Percentiles rank a stretch among this genome's conserved stretches.
Conservation (phyloP, 2,797 vertebrate genomes). For the Pipistrellus pygmaeus region DNA sequence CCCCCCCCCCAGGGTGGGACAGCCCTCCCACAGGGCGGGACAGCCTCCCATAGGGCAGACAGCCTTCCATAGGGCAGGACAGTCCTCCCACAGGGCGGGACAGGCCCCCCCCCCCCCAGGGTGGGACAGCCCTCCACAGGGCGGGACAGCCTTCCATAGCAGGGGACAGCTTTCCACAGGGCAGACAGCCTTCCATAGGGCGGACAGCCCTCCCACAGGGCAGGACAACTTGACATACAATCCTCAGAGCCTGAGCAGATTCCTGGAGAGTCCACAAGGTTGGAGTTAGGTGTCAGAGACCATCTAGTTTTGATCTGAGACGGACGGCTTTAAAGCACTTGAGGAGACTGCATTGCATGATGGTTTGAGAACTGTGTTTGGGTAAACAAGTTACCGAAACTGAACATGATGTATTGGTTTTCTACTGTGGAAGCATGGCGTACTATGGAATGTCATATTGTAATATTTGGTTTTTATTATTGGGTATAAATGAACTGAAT, state of each 20-base stretch:
- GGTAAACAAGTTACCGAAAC: constrained; percentile 78
- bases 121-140: too few species aligned
- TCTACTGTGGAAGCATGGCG: constrained; percentile 67
- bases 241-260: constrained; percentile 60
- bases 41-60: too few species aligned
- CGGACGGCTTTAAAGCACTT: constrained; percentile 71
- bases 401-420: constrained; percentile 62
- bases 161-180: too few species aligned
- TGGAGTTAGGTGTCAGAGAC: constrained; percentile 64
- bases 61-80: too few species aligned
- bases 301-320: constrained; percentile 73
- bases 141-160: too few species aligned
- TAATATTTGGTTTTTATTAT: constrained; percentile 75
- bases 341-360: constrained; percentile 84
- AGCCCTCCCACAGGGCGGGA: too few species aligned
- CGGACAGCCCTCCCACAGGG: too few species aligned
- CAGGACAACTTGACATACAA: constrained; percentile 81
- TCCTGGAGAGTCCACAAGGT: constrained; percentile 26
- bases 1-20: too few species aligned
- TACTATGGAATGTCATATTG: constrained; percentile 57
- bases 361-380: constrained; percentile 81
- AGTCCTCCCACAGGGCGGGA: too few species aligned
- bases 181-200: too few species aligned
- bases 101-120: too few species aligned
- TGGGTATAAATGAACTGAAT: constrained; percentile 59